These are phyloP conservation scores for Hippocampus comes DNA, from an alignment of 2,113 vertebrate species.

Conservation along the genomic window DNA sequence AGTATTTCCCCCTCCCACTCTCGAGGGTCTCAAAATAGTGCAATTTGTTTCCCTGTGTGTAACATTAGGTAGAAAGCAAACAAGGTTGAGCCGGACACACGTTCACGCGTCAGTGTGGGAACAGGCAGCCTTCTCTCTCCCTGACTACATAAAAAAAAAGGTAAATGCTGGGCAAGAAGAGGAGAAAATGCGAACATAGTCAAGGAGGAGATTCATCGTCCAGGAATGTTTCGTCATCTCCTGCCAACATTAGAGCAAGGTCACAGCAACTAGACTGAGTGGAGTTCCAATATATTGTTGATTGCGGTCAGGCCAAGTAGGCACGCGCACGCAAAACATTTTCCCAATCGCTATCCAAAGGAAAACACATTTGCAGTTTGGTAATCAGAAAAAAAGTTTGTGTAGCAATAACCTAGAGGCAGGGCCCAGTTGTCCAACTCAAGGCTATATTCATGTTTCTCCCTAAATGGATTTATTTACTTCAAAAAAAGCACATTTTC, in stretches of 20 bases:
- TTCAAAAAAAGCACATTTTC: too few species aligned
- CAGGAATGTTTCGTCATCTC: conserved; percentile 15
- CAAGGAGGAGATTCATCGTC: conserved; percentile 14
- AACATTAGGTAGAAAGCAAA: conserved; percentile 57
- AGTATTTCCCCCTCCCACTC: conserved; percentile 35
- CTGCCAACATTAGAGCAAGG: conserved; percentile 11
- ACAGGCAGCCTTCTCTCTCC: conserved; percentile 32
- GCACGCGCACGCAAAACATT: neutral
- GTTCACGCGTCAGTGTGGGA: conserved; percentile 51
- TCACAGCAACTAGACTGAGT: conserved; percentile 1
- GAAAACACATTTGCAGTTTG: neutral
- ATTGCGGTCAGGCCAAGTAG: neutral
- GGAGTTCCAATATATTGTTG: neutral
- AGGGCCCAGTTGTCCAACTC: too few species aligned
- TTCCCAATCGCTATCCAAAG: neutral
- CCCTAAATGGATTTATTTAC: too few species aligned
- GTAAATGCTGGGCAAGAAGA: conserved; percentile 12
- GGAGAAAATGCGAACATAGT: conserved; percentile 30
- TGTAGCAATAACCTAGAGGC: too few species aligned
- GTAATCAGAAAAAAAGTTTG: neutral
- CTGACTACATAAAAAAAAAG: conserved; percentile 55
- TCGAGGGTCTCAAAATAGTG: conserved; percentile 52
- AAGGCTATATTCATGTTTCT: too few species aligned
- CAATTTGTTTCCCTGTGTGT: conserved; percentile 31
- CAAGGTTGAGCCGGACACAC: conserved; percentile 37